phyloP scores from a whole-genome alignment of 2,797 vertebrate genomes.

The Tokudaia tokunoshimensis region DNA sequence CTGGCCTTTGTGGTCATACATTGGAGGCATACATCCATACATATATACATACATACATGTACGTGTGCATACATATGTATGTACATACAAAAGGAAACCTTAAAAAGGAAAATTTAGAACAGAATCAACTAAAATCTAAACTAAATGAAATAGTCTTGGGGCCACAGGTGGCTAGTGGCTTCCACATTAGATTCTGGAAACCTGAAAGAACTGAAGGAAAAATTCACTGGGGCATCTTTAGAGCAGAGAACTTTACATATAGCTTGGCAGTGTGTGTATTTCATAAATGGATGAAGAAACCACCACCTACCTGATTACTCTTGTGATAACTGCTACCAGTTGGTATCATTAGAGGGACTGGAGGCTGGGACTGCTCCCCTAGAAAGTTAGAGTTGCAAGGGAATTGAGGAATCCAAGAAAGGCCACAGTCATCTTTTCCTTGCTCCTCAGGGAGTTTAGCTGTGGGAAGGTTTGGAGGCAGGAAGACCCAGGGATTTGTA shows the following conservation, averaged over 20 bases:
- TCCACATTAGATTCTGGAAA: not conserved
- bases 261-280: not conserved
- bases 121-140: constrained; percentile 6
- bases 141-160: not conserved
- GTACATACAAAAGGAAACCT: not conserved
- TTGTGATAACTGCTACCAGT: not conserved
- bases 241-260: not conserved
- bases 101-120: not conserved
- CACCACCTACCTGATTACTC: not conserved
- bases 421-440: not conserved
- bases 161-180: not conserved
- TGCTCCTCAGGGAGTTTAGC: not conserved
- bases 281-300: not conserved
- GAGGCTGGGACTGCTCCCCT: not conserved
- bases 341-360: not conserved
- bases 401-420: not conserved
- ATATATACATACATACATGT: not conserved
- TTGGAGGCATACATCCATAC: not conserved
- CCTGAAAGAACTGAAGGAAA: not conserved
- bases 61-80: too few species aligned
- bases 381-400: not conserved
- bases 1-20: not conserved
- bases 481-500: not conserved
- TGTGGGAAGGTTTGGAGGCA: not conserved
- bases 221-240: not conserved